A percentile compares a stretch with the other conserved stretches of the same genome.
Conservation (phyloP, 2,888 invertebrate genomes). For the Apodemia zela region DNA sequence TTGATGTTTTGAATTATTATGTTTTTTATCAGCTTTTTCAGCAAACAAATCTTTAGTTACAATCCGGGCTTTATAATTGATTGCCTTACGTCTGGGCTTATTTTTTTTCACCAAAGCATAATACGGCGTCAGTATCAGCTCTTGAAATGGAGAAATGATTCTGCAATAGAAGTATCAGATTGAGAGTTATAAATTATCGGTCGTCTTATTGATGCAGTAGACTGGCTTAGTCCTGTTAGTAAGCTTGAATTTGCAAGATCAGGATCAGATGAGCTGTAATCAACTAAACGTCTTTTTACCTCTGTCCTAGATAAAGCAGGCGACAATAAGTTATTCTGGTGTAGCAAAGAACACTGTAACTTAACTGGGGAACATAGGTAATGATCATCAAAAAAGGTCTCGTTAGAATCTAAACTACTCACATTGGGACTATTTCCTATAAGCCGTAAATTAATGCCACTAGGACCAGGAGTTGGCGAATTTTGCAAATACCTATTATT, state of each 20-base stretch:
- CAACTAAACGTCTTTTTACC: not conserved
- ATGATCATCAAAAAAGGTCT: too few relatives aligned
- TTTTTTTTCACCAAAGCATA: not conserved
- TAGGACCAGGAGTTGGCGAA: too few relatives aligned
- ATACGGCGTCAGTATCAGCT: not conserved
- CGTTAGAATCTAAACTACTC: too few relatives aligned
- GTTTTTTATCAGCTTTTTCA: not conserved
- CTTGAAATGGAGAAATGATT: not conserved
- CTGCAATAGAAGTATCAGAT: not conserved
- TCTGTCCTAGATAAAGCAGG: not conserved
- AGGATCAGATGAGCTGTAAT: not conserved
- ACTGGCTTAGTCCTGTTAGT: not conserved
- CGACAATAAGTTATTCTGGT: too few relatives aligned
- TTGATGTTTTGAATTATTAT: not conserved
- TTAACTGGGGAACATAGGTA: too few relatives aligned
- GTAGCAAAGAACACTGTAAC: too few relatives aligned
- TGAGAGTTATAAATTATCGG: not conserved
- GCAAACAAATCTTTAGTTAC: not conserved
- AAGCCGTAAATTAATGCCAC: too few relatives aligned
- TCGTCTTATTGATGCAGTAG: not conserved
- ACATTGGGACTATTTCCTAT: too few relatives aligned
- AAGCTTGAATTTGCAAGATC: not conserved
- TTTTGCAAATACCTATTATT: too few relatives aligned
- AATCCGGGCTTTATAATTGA: not conserved
- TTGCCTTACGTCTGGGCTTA: not conserved